A percentile compares a stretch with the other conserved stretches of the same genome.
phyloP scores from a whole-genome alignment of 2,113 vertebrate genomes.

The Lampris megalopsis region DNA sequence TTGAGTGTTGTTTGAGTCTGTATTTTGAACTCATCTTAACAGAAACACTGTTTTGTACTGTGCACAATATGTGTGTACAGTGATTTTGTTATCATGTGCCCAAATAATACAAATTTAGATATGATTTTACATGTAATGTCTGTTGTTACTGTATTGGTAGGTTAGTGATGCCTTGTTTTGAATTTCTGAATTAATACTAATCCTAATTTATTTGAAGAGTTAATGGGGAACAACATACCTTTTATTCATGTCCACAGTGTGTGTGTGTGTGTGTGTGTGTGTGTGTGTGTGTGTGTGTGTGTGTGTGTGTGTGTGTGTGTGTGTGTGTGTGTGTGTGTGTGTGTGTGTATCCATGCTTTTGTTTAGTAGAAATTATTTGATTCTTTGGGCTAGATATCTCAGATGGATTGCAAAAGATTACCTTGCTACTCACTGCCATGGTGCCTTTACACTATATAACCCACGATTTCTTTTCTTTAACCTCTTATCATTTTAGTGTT shows the following conservation, averaged over 20 bases:
- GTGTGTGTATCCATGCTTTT: conserved; percentile 4
- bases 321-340: too few species aligned
- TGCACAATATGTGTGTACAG: too few species aligned
- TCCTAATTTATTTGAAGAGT: background rate
- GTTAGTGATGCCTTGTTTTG: background rate
- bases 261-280: too few species aligned
- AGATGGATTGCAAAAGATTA: background rate
- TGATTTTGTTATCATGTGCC: conserved; percentile 33
- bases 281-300: too few species aligned
- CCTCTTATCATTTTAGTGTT: too few species aligned
- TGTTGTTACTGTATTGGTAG: background rate
- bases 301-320: too few species aligned
- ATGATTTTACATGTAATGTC: background rate
- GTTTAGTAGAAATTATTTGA: background rate
- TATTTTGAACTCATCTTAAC: too few species aligned
- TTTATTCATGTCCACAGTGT: too few species aligned
- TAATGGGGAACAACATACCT: too few species aligned
- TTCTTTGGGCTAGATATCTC: background rate
- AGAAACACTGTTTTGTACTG: too few species aligned
- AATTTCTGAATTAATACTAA: conserved; percentile 18
- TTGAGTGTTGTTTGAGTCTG: too few species aligned
- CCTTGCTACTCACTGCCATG: background rate
- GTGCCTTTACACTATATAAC: conserved; percentile 1
- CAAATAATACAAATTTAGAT: conserved; percentile 1
- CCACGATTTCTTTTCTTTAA: too few species aligned